Evolutionary conservation across 2,113 vertebrate species (phyloP).

Genomic region (Nestor notabilis): DNA sequence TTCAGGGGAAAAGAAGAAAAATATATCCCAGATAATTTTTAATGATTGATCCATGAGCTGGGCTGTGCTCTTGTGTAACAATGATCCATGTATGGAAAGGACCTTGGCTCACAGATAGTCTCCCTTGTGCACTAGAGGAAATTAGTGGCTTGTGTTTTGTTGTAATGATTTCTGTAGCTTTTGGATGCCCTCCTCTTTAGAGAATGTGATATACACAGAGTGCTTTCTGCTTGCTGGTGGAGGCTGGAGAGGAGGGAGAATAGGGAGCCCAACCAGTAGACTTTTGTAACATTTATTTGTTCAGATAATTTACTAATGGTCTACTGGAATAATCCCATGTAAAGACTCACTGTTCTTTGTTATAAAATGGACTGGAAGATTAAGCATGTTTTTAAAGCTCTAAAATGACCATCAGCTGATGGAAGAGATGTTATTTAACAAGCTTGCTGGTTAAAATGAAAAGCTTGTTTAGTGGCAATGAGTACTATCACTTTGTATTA

Average conservation of each 20-base stretch:
- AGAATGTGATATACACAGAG: conserved; percentile 5
- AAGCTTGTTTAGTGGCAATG: background rate
- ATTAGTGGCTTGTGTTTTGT: background rate
- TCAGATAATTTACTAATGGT: background rate
- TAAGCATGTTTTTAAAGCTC: conserved; percentile 41
- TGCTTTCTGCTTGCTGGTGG: background rate
- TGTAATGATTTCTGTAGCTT: conserved; percentile 25
- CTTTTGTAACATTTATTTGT: conserved; percentile 38
- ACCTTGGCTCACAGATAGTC: background rate
- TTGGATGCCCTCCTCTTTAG: conserved; percentile 9
- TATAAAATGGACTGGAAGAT: background rate
- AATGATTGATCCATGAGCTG: background rate
- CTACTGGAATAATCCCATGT: conserved; percentile 12
- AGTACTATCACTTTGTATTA: background rate
- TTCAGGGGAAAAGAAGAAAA: background rate
- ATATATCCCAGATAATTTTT: background rate
- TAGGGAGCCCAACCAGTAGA: background rate
- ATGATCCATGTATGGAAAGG: rapidly evolving
- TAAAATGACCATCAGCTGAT: background rate
- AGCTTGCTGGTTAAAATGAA: background rate
- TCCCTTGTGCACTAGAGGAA: background rate
- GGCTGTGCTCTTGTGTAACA: background rate
- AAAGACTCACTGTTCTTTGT: conserved; percentile 5
- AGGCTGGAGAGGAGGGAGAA: background rate
- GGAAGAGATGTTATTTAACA: background rate